Evolutionary conservation across 2,888 invertebrate species (phyloP).

Genomic region (Xestia ashworthii): DNA sequence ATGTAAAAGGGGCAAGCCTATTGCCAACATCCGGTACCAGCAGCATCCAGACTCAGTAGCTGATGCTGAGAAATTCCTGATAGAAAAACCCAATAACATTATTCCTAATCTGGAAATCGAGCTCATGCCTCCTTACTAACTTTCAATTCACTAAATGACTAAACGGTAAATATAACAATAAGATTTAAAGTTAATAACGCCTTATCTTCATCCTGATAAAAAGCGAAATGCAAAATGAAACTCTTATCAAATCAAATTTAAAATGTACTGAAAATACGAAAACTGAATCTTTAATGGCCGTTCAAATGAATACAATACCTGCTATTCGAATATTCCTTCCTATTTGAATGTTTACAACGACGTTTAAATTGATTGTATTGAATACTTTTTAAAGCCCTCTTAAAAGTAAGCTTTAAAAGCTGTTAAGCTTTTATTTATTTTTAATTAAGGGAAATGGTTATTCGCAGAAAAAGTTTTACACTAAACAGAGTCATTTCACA

Average conservation of each 20-base stretch:
- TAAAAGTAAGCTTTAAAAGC: background rate
- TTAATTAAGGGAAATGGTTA: too few species aligned
- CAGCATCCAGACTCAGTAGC: too few species aligned
- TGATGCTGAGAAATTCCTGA: too few species aligned
- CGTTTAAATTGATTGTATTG: background rate
- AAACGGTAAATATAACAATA: constrained; percentile 40
- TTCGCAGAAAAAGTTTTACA: background rate
- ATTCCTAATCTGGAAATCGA: too few species aligned
- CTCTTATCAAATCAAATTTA: constrained; percentile 12
- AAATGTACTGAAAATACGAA: constrained; percentile 11
- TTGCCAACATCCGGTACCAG: too few species aligned
- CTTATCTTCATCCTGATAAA: background rate
- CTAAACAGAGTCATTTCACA: background rate
- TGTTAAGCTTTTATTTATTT: background rate
- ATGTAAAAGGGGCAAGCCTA: too few species aligned
- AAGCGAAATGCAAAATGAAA: constrained; percentile 20
- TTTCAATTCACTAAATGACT: background rate
- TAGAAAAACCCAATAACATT: too few species aligned
- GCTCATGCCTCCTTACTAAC: too few species aligned
- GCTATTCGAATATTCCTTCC: too few species aligned
- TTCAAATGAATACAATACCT: too few species aligned
- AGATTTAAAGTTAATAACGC: constrained; percentile 23
- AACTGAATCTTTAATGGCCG: too few species aligned
- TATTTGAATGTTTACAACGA: background rate
- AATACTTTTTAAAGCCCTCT: background rate